Conservation (phyloP, 2,797 vertebrate species). For the Oceanodroma leucorhoa region DNA sequence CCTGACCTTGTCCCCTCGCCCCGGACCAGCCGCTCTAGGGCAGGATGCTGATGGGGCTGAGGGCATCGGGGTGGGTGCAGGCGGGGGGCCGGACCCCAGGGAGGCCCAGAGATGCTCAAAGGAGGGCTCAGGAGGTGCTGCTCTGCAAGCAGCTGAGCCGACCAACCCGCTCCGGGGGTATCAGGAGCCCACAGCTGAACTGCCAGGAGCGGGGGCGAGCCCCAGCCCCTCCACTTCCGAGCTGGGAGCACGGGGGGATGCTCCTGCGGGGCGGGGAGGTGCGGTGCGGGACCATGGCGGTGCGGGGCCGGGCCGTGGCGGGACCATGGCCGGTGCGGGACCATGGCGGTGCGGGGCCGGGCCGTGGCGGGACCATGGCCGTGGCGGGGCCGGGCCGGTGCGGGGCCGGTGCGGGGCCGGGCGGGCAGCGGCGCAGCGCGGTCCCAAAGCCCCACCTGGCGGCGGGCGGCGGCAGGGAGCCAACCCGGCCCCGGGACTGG, state of each 20-base stretch:
- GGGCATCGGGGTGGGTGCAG: too few relatives aligned
- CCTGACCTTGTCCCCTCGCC: neutral
- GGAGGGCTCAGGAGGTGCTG: too few relatives aligned
- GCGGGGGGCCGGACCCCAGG: accelerated
- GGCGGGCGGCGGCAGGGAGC: neutral
- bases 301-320: neutral
- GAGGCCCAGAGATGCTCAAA: neutral
- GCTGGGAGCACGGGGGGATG: neutral
- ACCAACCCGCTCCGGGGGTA: accelerated
- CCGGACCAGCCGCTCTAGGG: too few relatives aligned
- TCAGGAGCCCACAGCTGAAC: accelerated
- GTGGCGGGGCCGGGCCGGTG: too few relatives aligned
- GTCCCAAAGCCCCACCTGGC: constrained; percentile 3
- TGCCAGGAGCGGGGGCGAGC: neutral
- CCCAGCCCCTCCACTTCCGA: neutral
- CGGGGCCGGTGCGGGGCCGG: neutral
- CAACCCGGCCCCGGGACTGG: too few relatives aligned
- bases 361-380: too few relatives aligned
- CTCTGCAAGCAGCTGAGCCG: neutral
- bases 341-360: neutral
- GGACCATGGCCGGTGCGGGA: too few relatives aligned
- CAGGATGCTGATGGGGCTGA: neutral
- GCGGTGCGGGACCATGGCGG: too few relatives aligned
- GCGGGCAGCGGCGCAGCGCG: neutral
- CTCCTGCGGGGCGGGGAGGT: neutral